Conservation (phyloP, 2,797 vertebrate species). For the Triplophysa yarkandensis region DNA sequence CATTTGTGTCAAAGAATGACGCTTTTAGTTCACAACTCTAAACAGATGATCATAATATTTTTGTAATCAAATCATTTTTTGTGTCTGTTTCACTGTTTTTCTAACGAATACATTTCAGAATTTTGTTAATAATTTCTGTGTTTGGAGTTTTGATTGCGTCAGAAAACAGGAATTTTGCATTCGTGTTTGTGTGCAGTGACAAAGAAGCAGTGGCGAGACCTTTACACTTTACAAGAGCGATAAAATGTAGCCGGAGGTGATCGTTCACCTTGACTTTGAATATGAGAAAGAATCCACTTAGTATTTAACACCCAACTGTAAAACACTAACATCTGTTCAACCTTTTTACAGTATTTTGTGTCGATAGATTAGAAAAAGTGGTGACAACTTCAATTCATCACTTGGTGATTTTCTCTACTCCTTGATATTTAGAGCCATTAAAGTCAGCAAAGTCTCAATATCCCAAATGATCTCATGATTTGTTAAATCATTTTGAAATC, state of each 20-base stretch:
- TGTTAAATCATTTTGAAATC: no score
- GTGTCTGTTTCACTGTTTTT: constrained; percentile 32
- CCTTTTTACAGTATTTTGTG: not conserved
- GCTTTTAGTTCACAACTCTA: not conserved
- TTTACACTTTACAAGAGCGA: constrained; percentile 32
- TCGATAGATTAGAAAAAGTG: no score
- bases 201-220: constrained; percentile 16
- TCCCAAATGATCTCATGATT: no score
- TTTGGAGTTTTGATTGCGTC: not conserved
- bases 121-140: constrained; percentile 8
- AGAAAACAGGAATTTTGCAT: no score
- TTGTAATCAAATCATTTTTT: constrained; percentile 48
- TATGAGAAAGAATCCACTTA: constrained; percentile 27
- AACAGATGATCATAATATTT: constrained; percentile 49
- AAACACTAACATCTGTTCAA: not conserved
- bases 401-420: no score
- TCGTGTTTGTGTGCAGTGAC: constrained; percentile 11
- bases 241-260: constrained; percentile 40
- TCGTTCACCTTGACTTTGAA: constrained; percentile 53
- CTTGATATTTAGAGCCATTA: no score
- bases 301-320: constrained; percentile 33
- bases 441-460: no score
- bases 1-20: not conserved
- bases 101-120: constrained; percentile 5
- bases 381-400: no score